Base-by-base conservation (phyloP, 64 coral and sea anemone genomes). In the Acropora yongei region DNA sequence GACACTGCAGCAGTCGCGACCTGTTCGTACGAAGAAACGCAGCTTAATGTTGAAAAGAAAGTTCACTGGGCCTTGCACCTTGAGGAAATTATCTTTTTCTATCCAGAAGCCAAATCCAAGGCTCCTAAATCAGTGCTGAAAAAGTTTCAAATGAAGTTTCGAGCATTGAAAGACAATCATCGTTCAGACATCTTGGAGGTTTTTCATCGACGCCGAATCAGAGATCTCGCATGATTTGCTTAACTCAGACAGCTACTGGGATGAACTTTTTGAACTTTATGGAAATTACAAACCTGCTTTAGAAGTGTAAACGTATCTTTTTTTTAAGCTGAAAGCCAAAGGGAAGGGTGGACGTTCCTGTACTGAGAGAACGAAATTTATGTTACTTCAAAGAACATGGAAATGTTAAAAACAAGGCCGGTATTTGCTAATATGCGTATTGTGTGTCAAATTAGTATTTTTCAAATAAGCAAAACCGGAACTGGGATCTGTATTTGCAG, bases 31-130 rank as follows among this genome's bases (percentile, higher is more conserved):
- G 45, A 47, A 18, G 16, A 14, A 18, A 18, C 49, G 14, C 44
- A 78, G 5, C 75, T 78, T 46, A 45, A 46, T 12, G 44, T 16
- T 18, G 12, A 14, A 17, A 78, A 78, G n/a, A 78, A 18, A 5
- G 75, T 78, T 18, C 75, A 78, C 75, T 78, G 82, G 82, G 82
- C 61, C 2, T 69, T 68, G 3, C 46, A 85, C 43, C 82, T 85
- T 8, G 82, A 85, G 11, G 82, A 85, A 85, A 85, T 85, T 48
- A 14, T 49, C 2, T 85, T 47, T 65, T 85, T 85, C 41, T 44
- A 6, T 71, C 82, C 82, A 82, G 79, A 82, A n/a, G 30, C 14
- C 9, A 44, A 85, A 49, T 11, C 43, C 44, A 85, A 85, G 43
- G 46, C 65, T 39, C 16, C 4, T 6, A 16, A 71, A 10, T 48